phyloP scores from a whole-genome alignment of 2,113 vertebrate species.

The Dasypus novemcinctus region DNA sequence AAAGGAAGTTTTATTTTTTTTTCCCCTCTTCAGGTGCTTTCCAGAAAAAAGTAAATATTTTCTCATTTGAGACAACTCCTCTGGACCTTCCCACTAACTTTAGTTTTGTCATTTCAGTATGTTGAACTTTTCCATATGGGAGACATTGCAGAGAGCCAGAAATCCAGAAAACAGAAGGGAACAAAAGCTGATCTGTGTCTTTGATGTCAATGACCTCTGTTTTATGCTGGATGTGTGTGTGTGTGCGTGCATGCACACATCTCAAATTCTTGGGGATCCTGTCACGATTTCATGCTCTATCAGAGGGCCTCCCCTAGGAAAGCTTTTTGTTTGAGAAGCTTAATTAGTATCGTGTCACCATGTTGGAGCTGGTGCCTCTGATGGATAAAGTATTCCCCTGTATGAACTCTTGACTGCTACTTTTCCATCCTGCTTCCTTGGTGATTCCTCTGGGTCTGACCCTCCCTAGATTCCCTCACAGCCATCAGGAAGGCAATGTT shows the following conservation, averaged over 20 bases:
- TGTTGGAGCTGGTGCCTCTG: not conserved
- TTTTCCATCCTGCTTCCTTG: not conserved
- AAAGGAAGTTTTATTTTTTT: not conserved
- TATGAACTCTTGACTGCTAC: not conserved
- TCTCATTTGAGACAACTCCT: not conserved
- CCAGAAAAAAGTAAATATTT: not conserved
- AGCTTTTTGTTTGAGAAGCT: not conserved
- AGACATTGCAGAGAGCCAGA: not conserved
- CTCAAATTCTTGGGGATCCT: not conserved
- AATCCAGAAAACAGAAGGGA: constrained; percentile 16
- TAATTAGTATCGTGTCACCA: fast-evolving
- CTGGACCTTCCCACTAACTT: not conserved
- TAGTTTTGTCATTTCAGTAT: constrained; percentile 2
- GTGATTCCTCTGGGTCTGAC: not conserved
- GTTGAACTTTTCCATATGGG: constrained; percentile 7
- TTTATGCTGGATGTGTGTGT: not conserved
- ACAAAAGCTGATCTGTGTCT: constrained; percentile 8
- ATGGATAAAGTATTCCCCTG: not conserved
- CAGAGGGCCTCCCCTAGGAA: not conserved
- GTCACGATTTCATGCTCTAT: not conserved
- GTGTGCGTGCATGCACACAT: not conserved
- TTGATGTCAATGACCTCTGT: not conserved
- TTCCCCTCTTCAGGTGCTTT: not conserved
- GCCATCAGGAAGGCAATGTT: not conserved
- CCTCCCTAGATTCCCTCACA: not conserved